These are phyloP conservation scores for Plagodis pulveraria DNA, from an alignment of 2,888 invertebrate species.

Conservation along the genomic window DNA sequence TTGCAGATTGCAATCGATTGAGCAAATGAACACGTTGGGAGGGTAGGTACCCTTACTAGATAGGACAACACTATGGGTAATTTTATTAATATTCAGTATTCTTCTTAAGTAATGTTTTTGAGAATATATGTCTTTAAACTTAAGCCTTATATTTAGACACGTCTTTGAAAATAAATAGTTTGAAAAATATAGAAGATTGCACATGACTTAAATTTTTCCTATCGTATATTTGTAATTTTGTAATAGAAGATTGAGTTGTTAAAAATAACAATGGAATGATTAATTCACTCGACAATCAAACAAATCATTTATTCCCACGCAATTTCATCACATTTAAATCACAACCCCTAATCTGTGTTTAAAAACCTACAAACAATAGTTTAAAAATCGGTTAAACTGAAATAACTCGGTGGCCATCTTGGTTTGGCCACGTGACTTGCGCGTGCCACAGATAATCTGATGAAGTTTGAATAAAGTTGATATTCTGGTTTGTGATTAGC, in stretches of 20 bases:
- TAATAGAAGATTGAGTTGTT: too few relatives aligned
- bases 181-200: too few relatives aligned
- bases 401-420: slow-evolving; percentile 41
- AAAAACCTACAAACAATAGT: slow-evolving; percentile 62
- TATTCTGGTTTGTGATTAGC: slow-evolving; percentile 29
- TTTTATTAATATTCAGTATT: too few relatives aligned
- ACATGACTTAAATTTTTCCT: too few relatives aligned
- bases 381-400: slow-evolving; percentile 51
- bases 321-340: slow-evolving; percentile 35
- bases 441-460: slow-evolving; percentile 27
- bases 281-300: slow-evolving; percentile 7
- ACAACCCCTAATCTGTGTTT: slow-evolving; percentile 42
- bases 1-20: too few relatives aligned
- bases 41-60: too few relatives aligned
- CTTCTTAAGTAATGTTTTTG: too few relatives aligned
- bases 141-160: too few relatives aligned
- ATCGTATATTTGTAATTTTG: too few relatives aligned
- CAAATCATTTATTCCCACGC: slow-evolving; percentile 32
- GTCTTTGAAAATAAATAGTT: not conserved
- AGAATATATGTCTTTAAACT: too few relatives aligned
- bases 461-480: slow-evolving; percentile 21
- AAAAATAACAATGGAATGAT: not conserved
- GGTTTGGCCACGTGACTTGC: slow-evolving; percentile 43
- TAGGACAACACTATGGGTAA: too few relatives aligned
- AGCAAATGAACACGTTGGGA: too few relatives aligned